These are phyloP conservation scores for Drosophila parvula DNA, from an alignment of 1,140 invertebrate genomes.

Conservation along the genomic window DNA sequence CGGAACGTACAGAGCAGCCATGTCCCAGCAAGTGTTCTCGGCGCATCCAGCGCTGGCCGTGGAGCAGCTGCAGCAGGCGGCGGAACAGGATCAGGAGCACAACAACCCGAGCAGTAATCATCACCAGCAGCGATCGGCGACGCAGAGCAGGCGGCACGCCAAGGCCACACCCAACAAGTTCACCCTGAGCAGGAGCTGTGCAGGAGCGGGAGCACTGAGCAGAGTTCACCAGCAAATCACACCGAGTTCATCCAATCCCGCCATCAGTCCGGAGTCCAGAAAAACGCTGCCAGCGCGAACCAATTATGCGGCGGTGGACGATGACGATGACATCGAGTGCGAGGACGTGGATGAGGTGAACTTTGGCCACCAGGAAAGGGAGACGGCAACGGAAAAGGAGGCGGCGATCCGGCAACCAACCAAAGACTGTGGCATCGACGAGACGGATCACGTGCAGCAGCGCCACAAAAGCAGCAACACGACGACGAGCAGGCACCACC, in stretches of 20 bases:
- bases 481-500: constrained; percentile 43
- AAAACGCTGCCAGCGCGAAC: constrained; percentile 70
- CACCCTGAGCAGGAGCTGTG: constrained; percentile 64
- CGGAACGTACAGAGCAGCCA: constrained; percentile 20
- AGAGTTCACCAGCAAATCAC: constrained; percentile 24
- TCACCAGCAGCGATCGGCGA: constrained; percentile 29
- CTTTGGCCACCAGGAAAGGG: constrained; percentile 56
- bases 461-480: constrained; percentile 59
- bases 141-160: constrained; percentile 59
- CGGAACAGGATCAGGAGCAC: constrained; percentile 49
- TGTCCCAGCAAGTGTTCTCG: constrained; percentile 77
- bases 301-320: constrained; percentile 70
- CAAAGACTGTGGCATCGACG: constrained; percentile 78
- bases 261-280: constrained; percentile 33
- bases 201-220: constrained; percentile 21
- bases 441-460: constrained; percentile 78
- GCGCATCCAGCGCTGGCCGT: constrained; percentile 80
- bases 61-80: constrained; percentile 74
- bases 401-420: constrained; percentile 52
- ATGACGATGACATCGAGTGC: constrained; percentile 73
- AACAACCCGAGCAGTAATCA: constrained; percentile 35
- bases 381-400: constrained; percentile 32
- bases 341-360: constrained; percentile 74
- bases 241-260: constrained; percentile 20
- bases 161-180: constrained; percentile 73